Conservation (phyloP, 2,113 vertebrate species). For the Ptilonorhynchus violaceus region DNA sequence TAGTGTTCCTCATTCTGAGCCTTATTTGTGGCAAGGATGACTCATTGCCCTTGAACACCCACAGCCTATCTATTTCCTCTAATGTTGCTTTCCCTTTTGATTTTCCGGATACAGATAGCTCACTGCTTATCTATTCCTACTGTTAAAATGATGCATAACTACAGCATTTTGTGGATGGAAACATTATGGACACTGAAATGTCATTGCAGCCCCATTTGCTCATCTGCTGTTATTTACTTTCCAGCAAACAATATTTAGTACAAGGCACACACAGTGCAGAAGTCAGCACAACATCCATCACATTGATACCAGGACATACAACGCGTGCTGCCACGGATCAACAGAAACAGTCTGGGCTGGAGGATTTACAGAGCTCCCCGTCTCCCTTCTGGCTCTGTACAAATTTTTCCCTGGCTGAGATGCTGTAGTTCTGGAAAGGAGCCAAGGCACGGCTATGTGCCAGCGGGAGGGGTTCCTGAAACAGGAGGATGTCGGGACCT, state of each 20-base stretch:
- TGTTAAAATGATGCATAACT: constrained; percentile 36
- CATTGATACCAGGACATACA: neutral
- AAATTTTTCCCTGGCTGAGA: neutral
- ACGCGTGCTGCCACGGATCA: neutral
- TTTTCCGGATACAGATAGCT: neutral
- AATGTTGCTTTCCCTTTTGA: constrained; percentile 34
- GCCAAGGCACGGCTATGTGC: neutral
- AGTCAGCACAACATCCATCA: constrained; percentile 47
- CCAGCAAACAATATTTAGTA: neutral
- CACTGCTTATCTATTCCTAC: constrained; percentile 26
- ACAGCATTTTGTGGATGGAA: constrained; percentile 22
- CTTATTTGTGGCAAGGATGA: constrained; percentile 27
- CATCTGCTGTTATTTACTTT: constrained; percentile 54
- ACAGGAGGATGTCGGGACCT: neutral
- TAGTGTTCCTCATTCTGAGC: constrained; percentile 13
- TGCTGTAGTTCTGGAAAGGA: neutral
- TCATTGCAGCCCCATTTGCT: constrained; percentile 40
- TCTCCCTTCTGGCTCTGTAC: neutral
- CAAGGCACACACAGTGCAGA: constrained; percentile 4
- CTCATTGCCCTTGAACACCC: constrained; percentile 51
- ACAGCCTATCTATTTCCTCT: constrained; percentile 44
- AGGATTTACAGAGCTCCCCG: constrained; percentile 9
- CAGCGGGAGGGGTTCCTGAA: neutral
- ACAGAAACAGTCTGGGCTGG: neutral
- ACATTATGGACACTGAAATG: constrained; percentile 44